Evolutionary conservation across 2,797 vertebrate genomes (phyloP).

Genomic region (Philypnodon macrostomus): DNA sequence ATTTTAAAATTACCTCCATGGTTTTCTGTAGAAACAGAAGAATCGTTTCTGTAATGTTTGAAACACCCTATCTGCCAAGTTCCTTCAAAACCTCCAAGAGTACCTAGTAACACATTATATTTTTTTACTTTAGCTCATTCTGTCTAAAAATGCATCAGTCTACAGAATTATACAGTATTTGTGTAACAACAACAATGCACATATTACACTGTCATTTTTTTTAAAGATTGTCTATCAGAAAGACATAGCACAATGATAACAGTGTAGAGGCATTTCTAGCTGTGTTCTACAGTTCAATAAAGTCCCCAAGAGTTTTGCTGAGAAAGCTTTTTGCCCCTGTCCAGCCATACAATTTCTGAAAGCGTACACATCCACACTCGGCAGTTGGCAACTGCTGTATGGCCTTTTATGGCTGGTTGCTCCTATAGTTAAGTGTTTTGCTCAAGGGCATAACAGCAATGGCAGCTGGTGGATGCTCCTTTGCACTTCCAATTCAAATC

Average conservation of each 20-base stretch:
- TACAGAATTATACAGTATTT: too few relatives aligned
- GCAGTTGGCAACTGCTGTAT: constrained; percentile 13
- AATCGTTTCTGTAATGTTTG: too few relatives aligned
- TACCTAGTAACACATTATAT: too few relatives aligned
- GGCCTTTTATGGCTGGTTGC: constrained; percentile 9
- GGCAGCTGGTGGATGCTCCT: background rate
- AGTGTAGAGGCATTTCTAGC: background rate
- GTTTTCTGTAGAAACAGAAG: too few relatives aligned
- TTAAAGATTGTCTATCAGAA: background rate
- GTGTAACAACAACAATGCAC: too few relatives aligned
- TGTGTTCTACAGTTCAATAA: constrained; percentile 4
- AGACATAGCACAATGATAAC: background rate
- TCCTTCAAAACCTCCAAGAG: too few relatives aligned
- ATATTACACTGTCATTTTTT: too few relatives aligned
- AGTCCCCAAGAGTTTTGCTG: constrained; percentile 15
- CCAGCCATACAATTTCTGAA: constrained; percentile 32
- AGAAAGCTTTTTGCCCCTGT: constrained; percentile 22
- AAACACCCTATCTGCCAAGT: too few relatives aligned
- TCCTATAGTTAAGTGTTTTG: constrained; percentile 26
- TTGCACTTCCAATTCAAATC: background rate
- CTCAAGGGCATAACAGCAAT: constrained; percentile 30
- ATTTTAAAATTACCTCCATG: too few relatives aligned
- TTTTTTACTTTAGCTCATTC: too few relatives aligned
- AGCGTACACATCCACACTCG: constrained; percentile 31
- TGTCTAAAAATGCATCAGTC: too few relatives aligned